Percentiles rank a stretch among this genome's conserved stretches.
Evolutionary conservation across 1,140 invertebrate species (phyloP).

Genomic region (Heliconius congener): DNA sequence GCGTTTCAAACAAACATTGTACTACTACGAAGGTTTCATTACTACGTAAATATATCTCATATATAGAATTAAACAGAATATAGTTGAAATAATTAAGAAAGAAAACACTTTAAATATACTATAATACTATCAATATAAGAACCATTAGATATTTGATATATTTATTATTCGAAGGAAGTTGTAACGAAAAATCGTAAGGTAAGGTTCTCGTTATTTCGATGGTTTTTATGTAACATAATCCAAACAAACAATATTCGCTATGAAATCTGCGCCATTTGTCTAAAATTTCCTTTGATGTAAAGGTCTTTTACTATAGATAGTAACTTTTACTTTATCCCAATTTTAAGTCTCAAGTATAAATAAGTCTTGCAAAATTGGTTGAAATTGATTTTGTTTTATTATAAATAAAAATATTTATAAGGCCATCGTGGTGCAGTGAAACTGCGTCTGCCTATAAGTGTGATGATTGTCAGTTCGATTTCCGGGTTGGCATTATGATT

Average conservation of each 20-base stretch:
- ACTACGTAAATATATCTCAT: too few species aligned
- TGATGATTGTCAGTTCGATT: too few species aligned
- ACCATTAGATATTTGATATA: neutral
- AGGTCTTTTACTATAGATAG: neutral
- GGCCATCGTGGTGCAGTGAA: too few species aligned
- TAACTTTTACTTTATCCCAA: neutral
- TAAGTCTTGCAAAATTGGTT: neutral
- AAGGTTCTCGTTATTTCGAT: slow-evolving; percentile 21
- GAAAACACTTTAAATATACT: neutral
- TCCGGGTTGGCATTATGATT: too few species aligned
- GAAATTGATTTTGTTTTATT: neutral
- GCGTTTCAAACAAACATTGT: too few species aligned
- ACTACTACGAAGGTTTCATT: too few species aligned
- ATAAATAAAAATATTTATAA: too few species aligned
- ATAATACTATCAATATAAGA: neutral
- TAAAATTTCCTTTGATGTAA: neutral
- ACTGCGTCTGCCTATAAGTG: too few species aligned
- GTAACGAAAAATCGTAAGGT: slow-evolving; percentile 21
- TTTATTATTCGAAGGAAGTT: slow-evolving; percentile 14
- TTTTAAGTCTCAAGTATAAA: neutral
- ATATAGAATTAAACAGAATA: neutral
- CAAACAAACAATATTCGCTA: slow-evolving; percentile 26
- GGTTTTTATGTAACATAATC: slow-evolving; percentile 27
- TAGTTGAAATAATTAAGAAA: neutral
- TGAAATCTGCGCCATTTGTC: neutral